Percentiles rank a stretch among this genome's conserved stretches.
phyloP scores from a whole-genome alignment of 2,888 invertebrate species.

The Gastrophysa polygoni region DNA sequence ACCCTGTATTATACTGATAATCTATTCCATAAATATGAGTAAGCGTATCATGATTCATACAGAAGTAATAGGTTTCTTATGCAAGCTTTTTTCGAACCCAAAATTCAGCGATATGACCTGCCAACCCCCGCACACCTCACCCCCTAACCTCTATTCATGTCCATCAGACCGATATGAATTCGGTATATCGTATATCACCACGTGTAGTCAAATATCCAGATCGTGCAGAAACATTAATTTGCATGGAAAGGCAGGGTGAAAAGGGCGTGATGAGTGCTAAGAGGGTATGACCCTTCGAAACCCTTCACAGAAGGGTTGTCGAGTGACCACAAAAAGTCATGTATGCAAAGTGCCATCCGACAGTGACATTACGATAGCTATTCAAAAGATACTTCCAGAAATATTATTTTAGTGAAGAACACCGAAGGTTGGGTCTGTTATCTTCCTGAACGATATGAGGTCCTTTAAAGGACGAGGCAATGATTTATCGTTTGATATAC shows the following conservation, averaged over 20 bases:
- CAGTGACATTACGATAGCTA: neutral
- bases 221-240: conserved; percentile 9
- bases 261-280: conserved; percentile 12
- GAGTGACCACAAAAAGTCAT: conserved; percentile 12
- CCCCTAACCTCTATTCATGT: no score
- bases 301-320: conserved; percentile 5
- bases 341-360: neutral
- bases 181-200: neutral
- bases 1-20: no score
- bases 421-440: neutral
- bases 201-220: conserved; percentile 9
- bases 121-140: no score
- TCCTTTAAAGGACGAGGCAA: no score
- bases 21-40: no score
- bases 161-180: no score
- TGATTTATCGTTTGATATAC: no score
- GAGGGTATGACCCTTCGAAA: conserved; percentile 12
- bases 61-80: no score
- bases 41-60: no score
- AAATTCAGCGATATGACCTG: no score
- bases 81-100: no score
- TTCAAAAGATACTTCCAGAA: neutral
- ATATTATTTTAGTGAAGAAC: neutral
- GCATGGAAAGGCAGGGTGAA: conserved; percentile 8
- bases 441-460: neutral